These are phyloP conservation scores for Andrena haemorrhoa DNA, from an alignment of 2,888 invertebrate genomes.

Conservation along the genomic window DNA sequence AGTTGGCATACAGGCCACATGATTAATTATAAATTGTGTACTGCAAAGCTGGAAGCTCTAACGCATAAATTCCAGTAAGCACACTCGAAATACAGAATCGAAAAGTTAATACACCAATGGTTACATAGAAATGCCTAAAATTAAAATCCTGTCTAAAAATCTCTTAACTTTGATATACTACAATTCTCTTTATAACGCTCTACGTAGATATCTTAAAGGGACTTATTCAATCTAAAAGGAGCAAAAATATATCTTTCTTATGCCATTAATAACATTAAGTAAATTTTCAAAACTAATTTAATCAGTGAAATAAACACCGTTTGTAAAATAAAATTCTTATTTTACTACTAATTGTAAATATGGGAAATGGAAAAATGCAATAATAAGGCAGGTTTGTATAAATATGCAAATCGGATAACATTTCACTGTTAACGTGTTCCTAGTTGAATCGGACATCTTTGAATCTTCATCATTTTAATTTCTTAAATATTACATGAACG, in stretches of 20 bases:
- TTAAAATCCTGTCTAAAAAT: neutral
- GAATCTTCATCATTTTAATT: too few relatives aligned
- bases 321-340: slow-evolving; percentile 6
- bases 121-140: neutral
- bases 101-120: neutral
- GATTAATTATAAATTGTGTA: neutral
- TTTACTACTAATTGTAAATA: neutral
- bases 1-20: neutral
- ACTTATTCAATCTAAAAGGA: neutral
- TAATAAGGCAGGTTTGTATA: neutral
- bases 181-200: neutral
- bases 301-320: neutral
- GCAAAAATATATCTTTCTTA: neutral
- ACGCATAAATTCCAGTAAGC: neutral
- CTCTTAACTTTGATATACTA: neutral
- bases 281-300: neutral
- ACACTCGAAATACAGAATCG: neutral
- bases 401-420: neutral
- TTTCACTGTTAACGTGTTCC: too few relatives aligned
- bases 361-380: neutral
- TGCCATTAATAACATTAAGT: neutral
- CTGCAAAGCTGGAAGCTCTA: neutral
- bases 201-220: neutral
- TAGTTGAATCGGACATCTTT: too few relatives aligned
- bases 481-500: too few relatives aligned